Evolutionary conservation across 2,797 vertebrate genomes (phyloP).

Genomic region (Onychomys torridus): DNA sequence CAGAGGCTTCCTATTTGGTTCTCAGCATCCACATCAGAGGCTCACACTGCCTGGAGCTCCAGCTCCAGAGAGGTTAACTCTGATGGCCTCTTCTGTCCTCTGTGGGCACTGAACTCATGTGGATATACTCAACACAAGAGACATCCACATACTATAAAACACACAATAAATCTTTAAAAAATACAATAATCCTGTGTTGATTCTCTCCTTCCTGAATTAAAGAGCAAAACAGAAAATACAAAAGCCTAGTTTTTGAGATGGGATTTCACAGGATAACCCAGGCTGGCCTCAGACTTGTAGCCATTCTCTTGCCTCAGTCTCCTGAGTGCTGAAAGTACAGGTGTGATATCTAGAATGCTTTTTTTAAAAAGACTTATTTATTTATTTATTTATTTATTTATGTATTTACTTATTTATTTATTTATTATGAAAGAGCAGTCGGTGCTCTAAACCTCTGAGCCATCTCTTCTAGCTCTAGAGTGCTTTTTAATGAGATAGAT

Average conservation of each 20-base stretch:
- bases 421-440: too few relatives aligned
- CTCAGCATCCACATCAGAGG: not conserved
- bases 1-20: not conserved
- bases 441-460: too few relatives aligned
- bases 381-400: too few relatives aligned
- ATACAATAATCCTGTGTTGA: not conserved
- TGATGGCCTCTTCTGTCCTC: not conserved
- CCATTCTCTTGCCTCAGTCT: not conserved
- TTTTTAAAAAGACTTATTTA: too few relatives aligned
- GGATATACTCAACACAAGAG: too few relatives aligned
- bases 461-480: too few relatives aligned
- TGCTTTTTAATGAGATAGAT: too few relatives aligned
- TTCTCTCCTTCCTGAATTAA: not conserved
- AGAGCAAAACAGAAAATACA: not conserved
- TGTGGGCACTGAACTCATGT: not conserved
- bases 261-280: not conserved
- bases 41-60: not conserved
- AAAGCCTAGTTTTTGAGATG: not conserved
- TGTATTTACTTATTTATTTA: too few relatives aligned
- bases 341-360: not conserved
- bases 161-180: not conserved
- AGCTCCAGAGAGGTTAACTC: not conserved
- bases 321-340: not conserved
- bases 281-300: not conserved
- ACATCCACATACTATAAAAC: not conserved